phyloP scores from a whole-genome alignment of 37 sponge, comb jelly and placozoan genomes.

The Oopsacas minuta region DNA sequence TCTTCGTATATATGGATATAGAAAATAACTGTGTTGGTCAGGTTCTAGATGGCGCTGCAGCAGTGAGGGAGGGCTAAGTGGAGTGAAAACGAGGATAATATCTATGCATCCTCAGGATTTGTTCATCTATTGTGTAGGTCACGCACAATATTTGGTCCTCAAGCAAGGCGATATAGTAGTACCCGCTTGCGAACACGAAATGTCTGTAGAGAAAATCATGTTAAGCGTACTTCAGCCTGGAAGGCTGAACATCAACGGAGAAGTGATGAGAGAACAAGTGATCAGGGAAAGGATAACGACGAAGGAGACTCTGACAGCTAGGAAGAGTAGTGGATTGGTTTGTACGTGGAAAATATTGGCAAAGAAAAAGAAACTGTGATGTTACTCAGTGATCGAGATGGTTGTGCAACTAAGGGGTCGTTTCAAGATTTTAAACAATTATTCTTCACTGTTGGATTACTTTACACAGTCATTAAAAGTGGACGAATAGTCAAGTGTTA shows the following conservation, averaged over 20 bases:
- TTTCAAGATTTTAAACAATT: not conserved
- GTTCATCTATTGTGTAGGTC: not conserved
- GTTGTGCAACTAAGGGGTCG: not conserved
- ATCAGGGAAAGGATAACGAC: not conserved
- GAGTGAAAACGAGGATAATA: conserved; percentile 11
- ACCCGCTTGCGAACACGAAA: conserved; percentile 15
- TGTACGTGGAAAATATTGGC: not conserved
- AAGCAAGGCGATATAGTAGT: not conserved
- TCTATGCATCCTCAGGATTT: not conserved
- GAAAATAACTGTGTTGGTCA: conserved; percentile 7
- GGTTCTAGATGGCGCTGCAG: conserved; percentile 15
- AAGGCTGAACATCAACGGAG: not conserved
- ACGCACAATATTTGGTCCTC: not conserved
- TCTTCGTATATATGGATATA: conserved; percentile 3
- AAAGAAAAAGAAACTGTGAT: not conserved
- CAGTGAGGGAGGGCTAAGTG: conserved; percentile 5
- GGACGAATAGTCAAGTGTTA: not conserved
- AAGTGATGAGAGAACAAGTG: not conserved
- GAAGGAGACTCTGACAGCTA: not conserved
- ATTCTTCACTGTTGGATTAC: conserved; percentile 4
- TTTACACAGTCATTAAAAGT: not conserved
- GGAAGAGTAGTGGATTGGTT: not conserved
- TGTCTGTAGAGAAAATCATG: not conserved
- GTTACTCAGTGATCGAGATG: conserved; percentile 14
- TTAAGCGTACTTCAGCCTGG: conserved; percentile 7